These are phyloP conservation scores for Gorsachius magnificus DNA, from an alignment of 2,797 vertebrate species.

Conservation along the genomic window DNA sequence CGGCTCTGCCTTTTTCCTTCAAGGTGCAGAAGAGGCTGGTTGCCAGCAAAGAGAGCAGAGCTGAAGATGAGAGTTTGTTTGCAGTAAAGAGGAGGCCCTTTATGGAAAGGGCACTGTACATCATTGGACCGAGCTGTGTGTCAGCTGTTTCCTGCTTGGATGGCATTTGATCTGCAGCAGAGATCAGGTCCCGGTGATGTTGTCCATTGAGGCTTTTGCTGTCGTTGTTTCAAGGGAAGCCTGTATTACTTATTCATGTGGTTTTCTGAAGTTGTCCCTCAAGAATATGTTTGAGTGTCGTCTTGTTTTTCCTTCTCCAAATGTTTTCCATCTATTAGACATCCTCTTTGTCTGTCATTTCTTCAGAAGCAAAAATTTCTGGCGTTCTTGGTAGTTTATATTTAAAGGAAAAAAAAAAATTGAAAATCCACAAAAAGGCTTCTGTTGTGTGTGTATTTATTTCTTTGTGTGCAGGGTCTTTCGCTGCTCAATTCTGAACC, in stretches of 20 bases:
- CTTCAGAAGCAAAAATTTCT: background rate
- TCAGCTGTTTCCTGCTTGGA: conserved; percentile 55
- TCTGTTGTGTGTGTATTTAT: background rate
- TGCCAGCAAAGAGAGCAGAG: background rate
- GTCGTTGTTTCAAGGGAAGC: conserved; percentile 30
- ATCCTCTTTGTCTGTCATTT: background rate
- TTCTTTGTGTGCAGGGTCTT: conserved; percentile 27
- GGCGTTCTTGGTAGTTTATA: background rate
- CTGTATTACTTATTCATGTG: conserved; percentile 30
- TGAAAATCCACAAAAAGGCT: background rate
- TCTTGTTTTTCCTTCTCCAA: conserved; percentile 11
- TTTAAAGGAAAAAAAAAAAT: background rate
- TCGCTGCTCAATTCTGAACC: background rate
- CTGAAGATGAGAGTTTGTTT: background rate
- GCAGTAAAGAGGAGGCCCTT: background rate
- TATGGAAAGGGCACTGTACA: background rate
- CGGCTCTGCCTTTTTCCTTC: background rate
- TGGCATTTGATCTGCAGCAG: conserved; percentile 50
- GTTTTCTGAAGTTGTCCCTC: conserved; percentile 1
- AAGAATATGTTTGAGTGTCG: background rate
- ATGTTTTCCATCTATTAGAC: background rate
- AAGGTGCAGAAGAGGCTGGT: background rate
- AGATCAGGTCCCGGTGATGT: background rate
- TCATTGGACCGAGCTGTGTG: background rate
- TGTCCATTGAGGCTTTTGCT: conserved; percentile 9